Evolutionary conservation across 92 coral and sea anemone species (phyloP).

Genomic region (Porites divaricata): DNA sequence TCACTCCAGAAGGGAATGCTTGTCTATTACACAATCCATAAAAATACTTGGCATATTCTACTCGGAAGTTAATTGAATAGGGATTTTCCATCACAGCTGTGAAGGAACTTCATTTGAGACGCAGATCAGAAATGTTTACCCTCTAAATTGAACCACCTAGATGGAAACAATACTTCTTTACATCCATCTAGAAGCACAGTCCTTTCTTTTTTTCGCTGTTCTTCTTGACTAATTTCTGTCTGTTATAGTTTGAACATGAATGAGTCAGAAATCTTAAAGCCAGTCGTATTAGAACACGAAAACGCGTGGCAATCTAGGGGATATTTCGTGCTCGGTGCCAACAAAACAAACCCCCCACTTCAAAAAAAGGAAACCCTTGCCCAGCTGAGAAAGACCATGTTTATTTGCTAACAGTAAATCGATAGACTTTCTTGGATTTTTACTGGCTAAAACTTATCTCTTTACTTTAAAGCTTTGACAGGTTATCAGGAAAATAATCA

Average conservation of each 20-base stretch:
- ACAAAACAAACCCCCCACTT: slow-evolving; percentile 27
- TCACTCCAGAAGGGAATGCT: neutral
- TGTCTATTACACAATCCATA: neutral
- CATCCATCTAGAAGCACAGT: neutral
- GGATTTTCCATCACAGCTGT: slow-evolving; percentile 10
- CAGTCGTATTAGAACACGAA: neutral
- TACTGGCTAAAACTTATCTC: slow-evolving; percentile 56
- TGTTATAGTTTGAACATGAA: neutral
- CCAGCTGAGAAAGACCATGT: slow-evolving; percentile 30
- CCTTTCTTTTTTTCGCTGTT: neutral
- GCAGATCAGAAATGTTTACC: slow-evolving; percentile 8
- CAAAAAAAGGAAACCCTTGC: slow-evolving; percentile 4
- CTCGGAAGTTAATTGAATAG: neutral
- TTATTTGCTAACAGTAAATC: slow-evolving; percentile 18
- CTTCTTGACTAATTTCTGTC: neutral
- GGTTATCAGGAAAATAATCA: slow-evolving; percentile 37
- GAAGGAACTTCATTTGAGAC: slow-evolving; percentile 3
- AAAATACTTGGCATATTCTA: neutral
- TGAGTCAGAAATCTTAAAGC: neutral
- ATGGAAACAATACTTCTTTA: neutral
- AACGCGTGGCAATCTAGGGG: neutral
- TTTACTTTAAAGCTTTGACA: slow-evolving; percentile 45
- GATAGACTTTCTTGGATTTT: slow-evolving; percentile 34
- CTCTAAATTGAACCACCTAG: neutral
- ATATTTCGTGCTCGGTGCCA: neutral